Evolutionary conservation across 2,797 vertebrate species (phyloP), one percentile per base, ranked within the genome.

Genomic region (Apodemus agrarius): DNA sequence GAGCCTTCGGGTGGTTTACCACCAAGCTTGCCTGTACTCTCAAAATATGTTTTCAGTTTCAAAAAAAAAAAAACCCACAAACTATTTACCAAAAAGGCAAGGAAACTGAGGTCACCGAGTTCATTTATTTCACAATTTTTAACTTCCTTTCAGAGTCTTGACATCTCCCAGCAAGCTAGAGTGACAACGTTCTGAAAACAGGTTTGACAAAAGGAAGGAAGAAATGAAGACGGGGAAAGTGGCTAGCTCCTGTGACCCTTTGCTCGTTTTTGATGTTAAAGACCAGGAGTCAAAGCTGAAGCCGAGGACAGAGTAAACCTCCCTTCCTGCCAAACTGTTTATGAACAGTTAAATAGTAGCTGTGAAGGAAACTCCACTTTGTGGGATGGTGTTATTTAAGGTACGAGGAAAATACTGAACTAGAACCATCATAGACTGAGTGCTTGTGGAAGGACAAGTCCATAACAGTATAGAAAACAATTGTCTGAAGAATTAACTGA

Each of bases 21-120:
- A 26, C 49, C 86, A 96, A 89, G 80, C 72, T 96, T 90, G 37
- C 85, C 90, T 94, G 92, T 94, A 86, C 96, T 98, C 78, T 96
- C 95, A 93, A 93, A 96, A 97, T 97, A 95, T 96, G 37, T 93
- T 98, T 97, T 90, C 92, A 93, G 54, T 86, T 97, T 94, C 61
- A 95, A 78, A 95, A 96, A 43, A 43, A 43, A 43, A 97, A 84
- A 34, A 96, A 97, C 29, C 94, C 93, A 96, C 96, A 95, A 46
- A 67, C 97, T 97, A 92, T 94, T 93, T 95, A 97, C n/a, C 83
- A 96, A 98, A 97, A 94, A 90, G 67, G n/a, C 93, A 86, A 90
- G 96, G 96, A 97, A 96, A 95, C 87, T 43, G 72, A 78, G 97
- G 94, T 97, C 94, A 96, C 24, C 69, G 91, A 86, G 67, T 67